Conservation (phyloP, 2,113 vertebrate genomes). For the Macroglossus sobrinus region DNA sequence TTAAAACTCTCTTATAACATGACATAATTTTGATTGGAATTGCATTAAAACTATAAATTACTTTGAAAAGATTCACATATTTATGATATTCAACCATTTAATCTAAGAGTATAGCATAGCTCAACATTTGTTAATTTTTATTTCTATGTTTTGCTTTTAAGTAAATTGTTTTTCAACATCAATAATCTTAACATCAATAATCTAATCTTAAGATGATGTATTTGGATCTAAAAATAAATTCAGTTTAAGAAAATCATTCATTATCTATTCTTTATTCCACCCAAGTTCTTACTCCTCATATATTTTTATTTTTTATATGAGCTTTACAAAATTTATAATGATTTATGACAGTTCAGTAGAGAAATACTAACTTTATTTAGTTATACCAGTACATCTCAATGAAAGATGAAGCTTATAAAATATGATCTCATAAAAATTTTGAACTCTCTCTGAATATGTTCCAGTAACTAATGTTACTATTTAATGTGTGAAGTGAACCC, state of each 20-base stretch:
- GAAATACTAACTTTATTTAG: neutral
- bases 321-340: neutral
- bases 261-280: neutral
- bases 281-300: neutral
- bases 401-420: conserved; percentile 9
- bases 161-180: neutral
- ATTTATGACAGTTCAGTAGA: neutral
- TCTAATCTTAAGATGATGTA: neutral
- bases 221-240: neutral
- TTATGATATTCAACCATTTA: neutral
- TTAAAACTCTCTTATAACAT: neutral
- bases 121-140: neutral
- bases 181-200: neutral
- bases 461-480: neutral
- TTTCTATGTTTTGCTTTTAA: neutral
- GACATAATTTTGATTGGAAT: neutral
- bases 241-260: neutral
- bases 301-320: conserved; percentile 5
- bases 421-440: neutral
- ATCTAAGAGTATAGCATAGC: neutral
- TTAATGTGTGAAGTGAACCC: neutral
- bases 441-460: neutral
- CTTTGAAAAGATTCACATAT: neutral
- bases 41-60: neutral
- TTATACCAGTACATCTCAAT: neutral